A percentile compares a stretch with the other conserved stretches of the same genome.
Evolutionary conservation across 2,888 invertebrate species (phyloP).

Genomic region (Hermodice carunculata): DNA sequence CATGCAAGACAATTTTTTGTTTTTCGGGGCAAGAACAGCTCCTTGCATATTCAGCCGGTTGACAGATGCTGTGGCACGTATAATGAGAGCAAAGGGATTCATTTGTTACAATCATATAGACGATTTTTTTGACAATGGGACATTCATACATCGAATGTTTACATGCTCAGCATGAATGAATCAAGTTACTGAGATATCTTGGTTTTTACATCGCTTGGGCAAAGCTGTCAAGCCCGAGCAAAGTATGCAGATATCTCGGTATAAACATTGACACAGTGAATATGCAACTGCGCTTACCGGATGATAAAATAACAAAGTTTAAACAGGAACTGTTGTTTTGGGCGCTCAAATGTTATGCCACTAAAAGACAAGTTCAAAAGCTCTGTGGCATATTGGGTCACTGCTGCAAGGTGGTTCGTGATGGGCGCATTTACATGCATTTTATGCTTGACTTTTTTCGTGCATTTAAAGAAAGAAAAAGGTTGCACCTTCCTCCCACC

Average conservation of each 20-base stretch:
- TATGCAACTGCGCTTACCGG: not conserved
- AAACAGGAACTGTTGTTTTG: not conserved
- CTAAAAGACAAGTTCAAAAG: not conserved
- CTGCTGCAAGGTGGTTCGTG: not conserved
- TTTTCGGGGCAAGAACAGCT: no score
- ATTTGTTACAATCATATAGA: no score
- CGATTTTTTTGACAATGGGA: no score
- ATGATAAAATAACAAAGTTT: not conserved
- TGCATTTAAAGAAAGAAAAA: not conserved
- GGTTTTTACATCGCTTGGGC: not conserved
- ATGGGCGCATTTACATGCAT: not conserved
- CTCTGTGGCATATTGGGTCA: not conserved
- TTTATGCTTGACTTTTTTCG: not conserved
- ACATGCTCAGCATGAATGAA: not conserved
- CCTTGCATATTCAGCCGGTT: no score
- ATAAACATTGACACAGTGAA: not conserved
- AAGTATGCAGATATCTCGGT: not conserved
- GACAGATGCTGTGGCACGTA: no score
- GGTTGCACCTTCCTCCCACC: not conserved
- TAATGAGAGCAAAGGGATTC: no score
- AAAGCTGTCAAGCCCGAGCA: not conserved
- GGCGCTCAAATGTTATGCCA: not conserved
- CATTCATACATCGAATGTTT: no score
- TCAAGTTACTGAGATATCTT: not conserved
- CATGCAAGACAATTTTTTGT: no score